These are phyloP conservation scores for Notechis scutatus DNA, from an alignment of 2,113 vertebrate genomes.

Conservation along the genomic window DNA sequence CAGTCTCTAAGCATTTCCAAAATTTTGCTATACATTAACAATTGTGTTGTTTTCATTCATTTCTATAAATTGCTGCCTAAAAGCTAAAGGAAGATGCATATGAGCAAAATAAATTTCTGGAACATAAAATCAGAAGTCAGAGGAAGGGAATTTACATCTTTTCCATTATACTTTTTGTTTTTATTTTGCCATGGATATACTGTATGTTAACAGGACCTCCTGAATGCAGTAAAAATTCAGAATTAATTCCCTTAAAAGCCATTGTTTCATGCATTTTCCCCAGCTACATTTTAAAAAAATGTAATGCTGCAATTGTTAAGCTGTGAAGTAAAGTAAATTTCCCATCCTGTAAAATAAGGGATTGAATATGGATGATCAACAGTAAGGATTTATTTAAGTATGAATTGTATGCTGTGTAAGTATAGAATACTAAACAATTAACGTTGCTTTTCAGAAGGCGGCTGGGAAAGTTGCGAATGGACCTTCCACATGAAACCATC, in stretches of 20 bases:
- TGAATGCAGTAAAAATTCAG: background rate
- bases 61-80: background rate
- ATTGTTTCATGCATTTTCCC: constrained; percentile 17
- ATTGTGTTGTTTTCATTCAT: background rate
- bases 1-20: too few relatives aligned
- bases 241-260: constrained; percentile 1
- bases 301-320: background rate
- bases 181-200: constrained; percentile 7
- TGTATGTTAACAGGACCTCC: constrained; percentile 7
- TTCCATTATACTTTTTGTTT: constrained; percentile 27
- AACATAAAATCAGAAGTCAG: background rate
- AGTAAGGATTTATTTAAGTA: background rate
- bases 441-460: background rate
- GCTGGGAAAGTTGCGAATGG: background rate
- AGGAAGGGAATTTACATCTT: background rate
- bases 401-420: background rate
- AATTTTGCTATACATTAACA: background rate
- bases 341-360: background rate
- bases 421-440: background rate
- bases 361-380: background rate
- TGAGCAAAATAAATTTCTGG: constrained; percentile 3
- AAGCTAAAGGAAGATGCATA: background rate
- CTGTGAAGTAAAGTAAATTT: background rate
- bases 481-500: background rate
- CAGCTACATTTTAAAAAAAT: background rate